phyloP scores from a whole-genome alignment of 2,888 invertebrate genomes.

The Dynastes maya region DNA sequence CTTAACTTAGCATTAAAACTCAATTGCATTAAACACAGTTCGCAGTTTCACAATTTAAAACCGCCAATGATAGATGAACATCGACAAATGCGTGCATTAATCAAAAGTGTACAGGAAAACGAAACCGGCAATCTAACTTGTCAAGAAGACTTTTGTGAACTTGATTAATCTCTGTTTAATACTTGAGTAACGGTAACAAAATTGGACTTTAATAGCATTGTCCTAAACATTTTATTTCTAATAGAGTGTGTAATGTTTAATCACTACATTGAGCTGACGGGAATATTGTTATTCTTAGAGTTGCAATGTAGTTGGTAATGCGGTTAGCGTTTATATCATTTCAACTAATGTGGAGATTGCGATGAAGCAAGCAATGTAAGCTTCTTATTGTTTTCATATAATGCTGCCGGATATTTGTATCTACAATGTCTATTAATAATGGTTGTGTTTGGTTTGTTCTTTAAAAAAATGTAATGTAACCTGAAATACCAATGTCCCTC shows the following conservation, averaged over 20 bases:
- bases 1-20: not conserved
- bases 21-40: constrained; percentile 1
- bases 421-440: too few relatives aligned
- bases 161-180: constrained; percentile 38
- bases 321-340: too few relatives aligned
- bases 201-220: constrained; percentile 8
- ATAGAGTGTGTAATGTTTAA: not conserved
- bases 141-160: not conserved
- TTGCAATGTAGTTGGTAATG: too few relatives aligned
- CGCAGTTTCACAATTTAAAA: not conserved
- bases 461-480: too few relatives aligned
- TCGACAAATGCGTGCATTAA: constrained; percentile 22
- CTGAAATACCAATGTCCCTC: too few relatives aligned
- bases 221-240: not conserved
- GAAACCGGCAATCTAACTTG: constrained; percentile 14
- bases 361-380: too few relatives aligned
- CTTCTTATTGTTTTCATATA: too few relatives aligned
- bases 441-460: too few relatives aligned
- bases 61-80: constrained; percentile 27
- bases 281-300: too few relatives aligned
- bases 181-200: constrained; percentile 18
- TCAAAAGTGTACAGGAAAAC: constrained; percentile 23
- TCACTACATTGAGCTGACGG: too few relatives aligned
- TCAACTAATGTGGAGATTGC: too few relatives aligned
- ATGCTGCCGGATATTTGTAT: too few relatives aligned